These are phyloP conservation scores for Tylochromis polylepis DNA, from an alignment of 2,113 vertebrate species.

Conservation along the genomic window DNA sequence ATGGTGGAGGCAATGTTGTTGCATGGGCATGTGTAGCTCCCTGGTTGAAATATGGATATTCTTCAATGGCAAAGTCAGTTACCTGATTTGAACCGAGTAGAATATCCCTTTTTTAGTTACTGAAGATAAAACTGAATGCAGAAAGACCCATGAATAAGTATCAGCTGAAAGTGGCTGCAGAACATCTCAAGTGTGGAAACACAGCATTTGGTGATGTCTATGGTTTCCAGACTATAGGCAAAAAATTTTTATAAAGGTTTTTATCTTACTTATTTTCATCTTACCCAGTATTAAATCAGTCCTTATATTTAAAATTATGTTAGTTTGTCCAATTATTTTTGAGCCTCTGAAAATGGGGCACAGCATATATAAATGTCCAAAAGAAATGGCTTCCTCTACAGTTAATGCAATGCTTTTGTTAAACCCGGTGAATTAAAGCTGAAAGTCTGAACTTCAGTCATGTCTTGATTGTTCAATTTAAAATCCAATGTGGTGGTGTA, in stretches of 20 bases:
- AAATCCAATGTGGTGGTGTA: not conserved
- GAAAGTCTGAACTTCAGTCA: not conserved
- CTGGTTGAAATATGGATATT: not conserved
- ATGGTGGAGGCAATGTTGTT: not conserved
- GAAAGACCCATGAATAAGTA: not conserved
- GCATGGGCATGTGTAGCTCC: not conserved
- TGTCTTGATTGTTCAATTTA: not conserved
- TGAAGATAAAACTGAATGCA: not conserved
- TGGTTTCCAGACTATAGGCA: not conserved
- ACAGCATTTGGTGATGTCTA: not conserved
- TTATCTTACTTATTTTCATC: not conserved
- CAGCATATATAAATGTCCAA: not conserved
- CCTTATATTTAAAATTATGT: not conserved
- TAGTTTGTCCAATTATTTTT: not conserved
- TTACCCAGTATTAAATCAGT: not conserved
- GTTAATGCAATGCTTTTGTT: not conserved
- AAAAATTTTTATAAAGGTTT: not conserved
- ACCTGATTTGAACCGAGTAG: not conserved
- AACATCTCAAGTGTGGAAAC: not conserved
- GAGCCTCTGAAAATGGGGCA: not conserved
- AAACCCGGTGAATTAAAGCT: not conserved
- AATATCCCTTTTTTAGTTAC: not conserved
- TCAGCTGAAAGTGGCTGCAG: not conserved
- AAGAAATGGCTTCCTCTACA: not conserved
- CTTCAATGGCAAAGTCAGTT: not conserved